phyloP scores from a whole-genome alignment of 2,113 vertebrate genomes.

The Pelecanus crispus region DNA sequence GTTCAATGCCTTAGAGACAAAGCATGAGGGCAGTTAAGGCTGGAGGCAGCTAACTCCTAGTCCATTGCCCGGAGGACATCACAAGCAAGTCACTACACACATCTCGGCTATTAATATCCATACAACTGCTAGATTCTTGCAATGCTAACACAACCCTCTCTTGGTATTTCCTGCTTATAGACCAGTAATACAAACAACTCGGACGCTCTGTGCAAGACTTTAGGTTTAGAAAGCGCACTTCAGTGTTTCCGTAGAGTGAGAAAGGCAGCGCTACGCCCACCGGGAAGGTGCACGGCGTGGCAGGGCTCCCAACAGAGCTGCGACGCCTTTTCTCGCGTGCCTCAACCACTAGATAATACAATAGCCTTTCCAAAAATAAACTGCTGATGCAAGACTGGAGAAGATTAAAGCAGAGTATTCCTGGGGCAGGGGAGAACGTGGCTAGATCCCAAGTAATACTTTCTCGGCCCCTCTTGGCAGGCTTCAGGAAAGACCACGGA shows the following conservation, averaged over 20 bases:
- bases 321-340: rapidly evolving
- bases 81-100: background rate
- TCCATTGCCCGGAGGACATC: background rate
- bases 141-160: background rate
- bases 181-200: background rate
- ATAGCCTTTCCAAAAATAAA: background rate
- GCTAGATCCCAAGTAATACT: background rate
- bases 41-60: background rate
- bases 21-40: background rate
- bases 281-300: background rate
- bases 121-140: background rate
- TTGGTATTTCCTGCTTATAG: constrained; percentile 33
- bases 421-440: background rate
- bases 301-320: background rate
- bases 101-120: background rate
- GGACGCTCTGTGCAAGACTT: background rate
- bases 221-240: background rate
- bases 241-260: rapidly evolving
- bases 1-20: background rate
- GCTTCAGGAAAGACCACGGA: background rate
- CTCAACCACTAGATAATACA: background rate
- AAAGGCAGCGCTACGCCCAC: background rate
- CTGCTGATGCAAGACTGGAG: background rate
- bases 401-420: background rate
- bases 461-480: background rate